phyloP scores from a whole-genome alignment of 2,113 vertebrate species.

The Mionectes macconnelli region DNA sequence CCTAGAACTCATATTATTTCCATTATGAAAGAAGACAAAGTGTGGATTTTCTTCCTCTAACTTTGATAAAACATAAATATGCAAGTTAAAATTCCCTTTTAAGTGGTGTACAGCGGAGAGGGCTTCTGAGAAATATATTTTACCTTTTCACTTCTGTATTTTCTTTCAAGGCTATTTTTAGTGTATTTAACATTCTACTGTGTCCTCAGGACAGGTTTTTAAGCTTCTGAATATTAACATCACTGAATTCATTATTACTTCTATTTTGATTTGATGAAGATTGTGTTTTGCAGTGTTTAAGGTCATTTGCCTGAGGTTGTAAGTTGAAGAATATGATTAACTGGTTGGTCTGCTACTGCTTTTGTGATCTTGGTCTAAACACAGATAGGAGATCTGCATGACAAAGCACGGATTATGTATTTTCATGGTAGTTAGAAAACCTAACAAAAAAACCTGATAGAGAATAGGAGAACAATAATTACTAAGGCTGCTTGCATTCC shows the following conservation, averaged over 20 bases:
- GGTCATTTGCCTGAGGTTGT: neutral
- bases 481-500: neutral
- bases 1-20: neutral
- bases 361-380: neutral
- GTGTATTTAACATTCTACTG: neutral
- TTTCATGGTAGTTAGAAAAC: neutral
- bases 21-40: neutral
- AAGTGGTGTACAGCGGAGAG: neutral
- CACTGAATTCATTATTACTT: slow-evolving; percentile 1
- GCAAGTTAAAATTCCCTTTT: neutral
- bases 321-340: neutral
- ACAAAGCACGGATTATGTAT: neutral
- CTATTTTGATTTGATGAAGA: neutral
- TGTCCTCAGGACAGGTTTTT: neutral
- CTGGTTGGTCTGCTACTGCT: neutral
- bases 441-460: neutral
- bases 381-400: neutral
- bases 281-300: neutral
- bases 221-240: neutral
- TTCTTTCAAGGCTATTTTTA: neutral
- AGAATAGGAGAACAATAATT: neutral
- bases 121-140: neutral
- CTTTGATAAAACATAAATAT: neutral
- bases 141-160: neutral
- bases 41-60: neutral